Evolutionary conservation across 2,888 invertebrate genomes (phyloP), one percentile per base, ranked within the genome.

Genomic region (Andrena dorsata): DNA sequence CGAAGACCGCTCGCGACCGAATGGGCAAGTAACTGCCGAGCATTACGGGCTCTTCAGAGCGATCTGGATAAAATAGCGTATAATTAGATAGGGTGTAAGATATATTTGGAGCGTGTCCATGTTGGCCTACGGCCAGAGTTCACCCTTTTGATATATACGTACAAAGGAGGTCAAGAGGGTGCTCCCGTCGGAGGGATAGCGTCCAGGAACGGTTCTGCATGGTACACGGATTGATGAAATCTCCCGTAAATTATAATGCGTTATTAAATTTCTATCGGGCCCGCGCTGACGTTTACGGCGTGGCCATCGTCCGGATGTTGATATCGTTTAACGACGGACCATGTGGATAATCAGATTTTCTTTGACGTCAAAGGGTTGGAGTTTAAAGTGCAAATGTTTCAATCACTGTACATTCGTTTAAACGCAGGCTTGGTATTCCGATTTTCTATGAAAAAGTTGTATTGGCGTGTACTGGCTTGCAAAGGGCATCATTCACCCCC

Each of bases 71-170:
- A 93, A 93, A 92, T 91, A 91, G 92, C 92, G 92, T 93, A 93
- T 93, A 93, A 93, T 93, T 93, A 93, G 93, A 93, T 93, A 92
- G 92, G 92, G 92, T 93, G 92, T 92, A 92, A 93, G 93, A 93
- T 92, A 93, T 93, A 93, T 92, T 93, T 93, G 93, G 93, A 93
- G 91, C 91, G 88, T 87, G 90, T 93, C 93, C 93, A 93, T 91
- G 88, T 91, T 93, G 93, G 93, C 92, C 76, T 51, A 35, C 76
- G 78, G 93, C 93, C 93, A 93, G 88, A 84, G 86, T 91, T 90
- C 89, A 86, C 86, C 90, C 80, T 87, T 87, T 90, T 80, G 87
- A 84, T 88, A 85, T 87, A 87, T 80, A 88, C 78, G 71, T 73
- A 77, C 82, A 72, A 84, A 87, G 80, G 85, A 82, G 87, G 88